Conservation (phyloP, 30 jellyfish, hydroid and myxozoan genomes). For the Mastigias papua region DNA sequence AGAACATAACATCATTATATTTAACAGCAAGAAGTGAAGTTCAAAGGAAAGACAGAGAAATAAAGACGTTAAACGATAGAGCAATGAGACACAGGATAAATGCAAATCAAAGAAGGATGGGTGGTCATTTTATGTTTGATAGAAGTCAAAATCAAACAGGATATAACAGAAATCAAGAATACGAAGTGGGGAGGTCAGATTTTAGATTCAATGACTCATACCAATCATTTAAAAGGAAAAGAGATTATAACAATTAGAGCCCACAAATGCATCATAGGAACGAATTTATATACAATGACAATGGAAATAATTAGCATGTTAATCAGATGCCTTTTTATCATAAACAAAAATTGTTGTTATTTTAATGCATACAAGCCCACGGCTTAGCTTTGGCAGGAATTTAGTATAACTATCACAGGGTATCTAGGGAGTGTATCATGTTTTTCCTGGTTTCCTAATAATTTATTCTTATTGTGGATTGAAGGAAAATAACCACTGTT, state of each 20-base stretch:
- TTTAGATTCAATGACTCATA: not conserved
- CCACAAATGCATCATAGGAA: not conserved
- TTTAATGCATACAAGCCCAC: no score
- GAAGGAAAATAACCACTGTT: no score
- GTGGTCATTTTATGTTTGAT: not conserved
- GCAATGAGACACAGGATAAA: constrained; percentile 10
- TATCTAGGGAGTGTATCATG: no score
- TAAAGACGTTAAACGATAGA: constrained; percentile 2
- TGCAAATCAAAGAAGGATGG: not conserved
- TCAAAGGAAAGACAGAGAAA: constrained; percentile 49
- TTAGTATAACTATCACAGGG: no score
- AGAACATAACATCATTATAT: constrained; percentile 55
- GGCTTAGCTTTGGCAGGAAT: no score
- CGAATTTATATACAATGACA: no score
- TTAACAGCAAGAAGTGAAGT: constrained; percentile 69
- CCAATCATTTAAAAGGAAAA: not conserved
- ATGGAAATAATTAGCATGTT: no score
- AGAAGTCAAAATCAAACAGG: not conserved
- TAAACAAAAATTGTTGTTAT: no score
- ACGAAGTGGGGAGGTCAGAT: not conserved
- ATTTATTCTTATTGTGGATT: no score
- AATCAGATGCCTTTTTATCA: no score
- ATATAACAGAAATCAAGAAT: not conserved
- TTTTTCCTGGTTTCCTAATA: no score
- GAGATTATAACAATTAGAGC: not conserved